Evolutionary conservation across 2,113 vertebrate genomes (phyloP), one percentile per base, ranked within the genome.

Genomic region (Poecilia latipinna): DNA sequence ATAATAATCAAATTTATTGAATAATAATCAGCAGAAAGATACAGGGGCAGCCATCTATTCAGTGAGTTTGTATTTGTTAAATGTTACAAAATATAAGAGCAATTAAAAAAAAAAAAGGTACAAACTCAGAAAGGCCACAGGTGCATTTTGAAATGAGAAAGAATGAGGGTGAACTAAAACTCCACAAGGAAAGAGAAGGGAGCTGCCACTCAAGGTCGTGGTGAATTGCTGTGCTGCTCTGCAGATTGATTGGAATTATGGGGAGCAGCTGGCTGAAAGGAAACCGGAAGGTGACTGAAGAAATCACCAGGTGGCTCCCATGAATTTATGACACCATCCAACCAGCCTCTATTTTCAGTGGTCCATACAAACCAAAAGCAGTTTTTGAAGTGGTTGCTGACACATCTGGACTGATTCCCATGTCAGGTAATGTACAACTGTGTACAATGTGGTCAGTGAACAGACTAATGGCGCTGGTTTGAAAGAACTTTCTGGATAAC

Each of bases 261-360:
- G 82, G 88, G 87, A 94, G 93, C 93, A 95, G 93, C 91, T 93
- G 93, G 93, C 90, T 86, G 90, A 90, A 87, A 86, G 86, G 81
- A 93, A 94, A 88, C 83, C 80, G 86, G 91, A 92, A 93, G 89
- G 92, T 86, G 89, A 88, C 91, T 86, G 85, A 87, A 88, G 87
- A 89, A 93, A 93, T 93, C 91, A 92, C 91, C 92, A 93, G 87
- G 94, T 92, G 93, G 89, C 89, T 86, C 51, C 33, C 3, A 89
- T 93, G 89, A 93, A 94, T 93, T 66, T 88, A 93, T 91, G 86
- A 88, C 79, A 79, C 80, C 69, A 64, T 82, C 80, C 75, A 72
- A 75, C 65, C 82, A 37, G 76, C 78, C 69, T 79, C 51, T 57
- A 57, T 57, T 78, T 72, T 84, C 74, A 35, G 32, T 80, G 66